Evolutionary conservation across 2,113 vertebrate genomes (phyloP).

Genomic region (Paracanthobrama guichenoti): DNA sequence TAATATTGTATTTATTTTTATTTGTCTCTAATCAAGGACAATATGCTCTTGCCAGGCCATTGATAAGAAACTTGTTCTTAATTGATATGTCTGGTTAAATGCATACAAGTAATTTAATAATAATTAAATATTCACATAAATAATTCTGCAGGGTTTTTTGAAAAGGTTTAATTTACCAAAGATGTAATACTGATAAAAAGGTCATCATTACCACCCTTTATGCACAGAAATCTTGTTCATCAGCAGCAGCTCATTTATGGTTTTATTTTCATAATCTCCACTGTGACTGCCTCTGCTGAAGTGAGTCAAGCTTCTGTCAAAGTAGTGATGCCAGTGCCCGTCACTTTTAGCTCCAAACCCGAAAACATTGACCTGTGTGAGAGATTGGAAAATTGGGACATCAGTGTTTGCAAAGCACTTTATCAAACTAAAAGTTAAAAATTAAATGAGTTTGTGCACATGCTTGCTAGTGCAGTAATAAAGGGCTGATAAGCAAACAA

Average conservation of each 20-base stretch:
- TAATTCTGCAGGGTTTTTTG: background rate
- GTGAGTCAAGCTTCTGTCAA: background rate
- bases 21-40: no score
- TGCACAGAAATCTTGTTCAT: constrained; percentile 9
- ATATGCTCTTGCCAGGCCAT: background rate
- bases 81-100: background rate
- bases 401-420: background rate
- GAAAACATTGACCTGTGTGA: constrained; percentile 29
- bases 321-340: constrained; percentile 39
- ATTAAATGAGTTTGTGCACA: background rate
- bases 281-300: background rate
- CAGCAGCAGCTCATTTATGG: background rate
- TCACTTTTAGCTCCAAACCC: constrained; percentile 27
- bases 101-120: background rate
- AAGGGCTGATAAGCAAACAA: background rate
- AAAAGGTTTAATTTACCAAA: background rate
- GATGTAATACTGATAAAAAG: background rate
- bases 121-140: background rate
- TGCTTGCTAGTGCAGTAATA: background rate
- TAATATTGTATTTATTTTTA: no score
- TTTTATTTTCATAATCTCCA: constrained; percentile 12
- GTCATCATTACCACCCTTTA: constrained; percentile 3
- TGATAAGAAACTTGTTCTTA: background rate
- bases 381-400: background rate
- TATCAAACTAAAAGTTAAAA: no score